phyloP scores from a whole-genome alignment of 2,888 invertebrate genomes.

The Euclidia mi region DNA sequence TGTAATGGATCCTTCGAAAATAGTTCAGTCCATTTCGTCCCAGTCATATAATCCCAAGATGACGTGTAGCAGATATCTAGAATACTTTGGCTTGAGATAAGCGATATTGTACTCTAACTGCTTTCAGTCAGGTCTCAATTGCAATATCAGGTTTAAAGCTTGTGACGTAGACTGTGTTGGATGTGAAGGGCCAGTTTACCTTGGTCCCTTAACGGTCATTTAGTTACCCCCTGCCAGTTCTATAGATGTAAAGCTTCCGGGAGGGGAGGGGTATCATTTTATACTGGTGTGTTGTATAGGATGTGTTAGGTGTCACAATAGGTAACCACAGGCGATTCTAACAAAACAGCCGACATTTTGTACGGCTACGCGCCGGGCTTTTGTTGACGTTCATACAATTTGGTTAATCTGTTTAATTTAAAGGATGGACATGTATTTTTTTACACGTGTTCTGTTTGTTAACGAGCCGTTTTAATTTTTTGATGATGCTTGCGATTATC shows the following conservation, averaged over 20 bases:
- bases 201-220: conserved; percentile 40
- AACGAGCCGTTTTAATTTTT: no score
- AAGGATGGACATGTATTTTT: no score
- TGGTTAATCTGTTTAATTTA: no score
- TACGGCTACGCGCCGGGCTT: conserved; percentile 12
- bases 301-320: conserved; percentile 22
- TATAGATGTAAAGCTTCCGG: conserved; percentile 8
- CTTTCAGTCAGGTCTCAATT: conserved; percentile 46
- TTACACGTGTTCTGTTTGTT: no score
- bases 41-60: conserved; percentile 54
- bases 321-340: conserved; percentile 54
- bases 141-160: conserved; percentile 41
- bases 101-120: conserved; percentile 35
- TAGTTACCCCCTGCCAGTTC: conserved; percentile 22
- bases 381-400: conserved; percentile 4
- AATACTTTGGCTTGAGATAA: conserved; percentile 9
- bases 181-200: conserved; percentile 46
- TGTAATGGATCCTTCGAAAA: conserved; percentile 40
- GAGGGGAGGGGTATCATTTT: conserved; percentile 24
- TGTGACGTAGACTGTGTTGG: conserved; percentile 22
- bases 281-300: conserved; percentile 32
- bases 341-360: conserved; percentile 50
- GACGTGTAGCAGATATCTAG: conserved; percentile 44
- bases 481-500: no score
- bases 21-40: conserved; percentile 42